Conservation (phyloP, 2,113 vertebrate species). For the Nyctereutes procyonoides region DNA sequence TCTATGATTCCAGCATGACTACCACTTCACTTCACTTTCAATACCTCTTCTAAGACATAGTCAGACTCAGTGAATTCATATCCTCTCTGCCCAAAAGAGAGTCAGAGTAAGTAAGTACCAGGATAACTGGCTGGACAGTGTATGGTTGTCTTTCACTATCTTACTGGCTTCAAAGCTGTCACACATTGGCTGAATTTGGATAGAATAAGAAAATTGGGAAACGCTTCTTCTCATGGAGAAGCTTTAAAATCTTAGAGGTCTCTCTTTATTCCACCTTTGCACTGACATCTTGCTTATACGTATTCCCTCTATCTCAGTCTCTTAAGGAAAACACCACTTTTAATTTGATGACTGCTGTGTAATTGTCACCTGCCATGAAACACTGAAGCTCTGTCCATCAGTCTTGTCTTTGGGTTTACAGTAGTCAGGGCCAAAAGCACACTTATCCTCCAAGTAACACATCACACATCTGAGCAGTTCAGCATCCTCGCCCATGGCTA, state of each 20-base stretch:
- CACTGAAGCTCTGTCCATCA: neutral
- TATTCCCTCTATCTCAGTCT: neutral
- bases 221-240: slow-evolving; percentile 16
- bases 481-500: neutral
- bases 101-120: neutral
- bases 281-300: neutral
- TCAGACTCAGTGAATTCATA: neutral
- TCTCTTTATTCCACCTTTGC: slow-evolving; percentile 6
- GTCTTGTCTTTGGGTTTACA: slow-evolving; percentile 1
- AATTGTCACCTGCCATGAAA: neutral
- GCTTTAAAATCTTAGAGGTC: neutral
- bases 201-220: neutral
- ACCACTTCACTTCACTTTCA: neutral
- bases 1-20: neutral
- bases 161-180: neutral
- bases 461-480: neutral
- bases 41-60: neutral
- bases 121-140: neutral
- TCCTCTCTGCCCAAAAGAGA: neutral
- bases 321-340: neutral
- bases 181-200: neutral
- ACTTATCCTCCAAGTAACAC: neutral
- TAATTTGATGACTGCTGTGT: neutral
- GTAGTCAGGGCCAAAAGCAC: neutral
- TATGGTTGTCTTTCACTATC: neutral